phyloP scores from a whole-genome alignment of 2,797 vertebrate species.

The Anas georgica region DNA sequence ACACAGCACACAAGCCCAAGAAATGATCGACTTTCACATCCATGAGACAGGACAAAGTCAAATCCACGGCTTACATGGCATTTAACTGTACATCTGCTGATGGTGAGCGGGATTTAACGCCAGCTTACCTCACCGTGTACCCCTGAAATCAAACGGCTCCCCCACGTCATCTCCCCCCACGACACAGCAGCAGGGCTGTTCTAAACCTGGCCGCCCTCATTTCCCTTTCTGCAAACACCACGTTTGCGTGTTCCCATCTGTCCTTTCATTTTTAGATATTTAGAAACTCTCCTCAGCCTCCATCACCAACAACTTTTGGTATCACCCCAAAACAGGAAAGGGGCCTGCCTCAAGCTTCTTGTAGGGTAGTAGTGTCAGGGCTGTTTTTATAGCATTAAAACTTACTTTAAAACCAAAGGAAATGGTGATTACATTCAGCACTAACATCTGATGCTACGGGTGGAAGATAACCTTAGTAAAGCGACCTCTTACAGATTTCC shows the following conservation, averaged over 20 bases:
- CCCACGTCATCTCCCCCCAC: too few species aligned
- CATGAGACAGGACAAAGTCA: background rate
- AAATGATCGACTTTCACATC: accelerated
- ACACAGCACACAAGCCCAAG: background rate
- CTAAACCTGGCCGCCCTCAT: background rate
- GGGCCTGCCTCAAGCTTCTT: background rate
- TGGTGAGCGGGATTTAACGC: accelerated
- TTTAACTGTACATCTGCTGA: accelerated
- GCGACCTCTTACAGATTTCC: accelerated
- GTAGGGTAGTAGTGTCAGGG: background rate
- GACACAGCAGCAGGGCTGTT: accelerated
- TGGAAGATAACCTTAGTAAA: background rate
- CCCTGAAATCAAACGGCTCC: background rate
- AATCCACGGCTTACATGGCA: background rate
- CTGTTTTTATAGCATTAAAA: background rate
- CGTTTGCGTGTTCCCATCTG: background rate
- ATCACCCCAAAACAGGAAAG: background rate
- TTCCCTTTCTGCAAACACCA: background rate
- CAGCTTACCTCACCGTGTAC: accelerated
- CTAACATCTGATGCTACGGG: background rate
- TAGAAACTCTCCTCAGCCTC: background rate
- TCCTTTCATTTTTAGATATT: background rate
- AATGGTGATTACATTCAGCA: background rate
- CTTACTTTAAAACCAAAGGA: background rate
- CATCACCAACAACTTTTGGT: background rate